Evolutionary conservation across 2,797 vertebrate genomes (phyloP), one percentile per base, ranked within the genome.

Genomic region (Brachyalestes nurse): DNA sequence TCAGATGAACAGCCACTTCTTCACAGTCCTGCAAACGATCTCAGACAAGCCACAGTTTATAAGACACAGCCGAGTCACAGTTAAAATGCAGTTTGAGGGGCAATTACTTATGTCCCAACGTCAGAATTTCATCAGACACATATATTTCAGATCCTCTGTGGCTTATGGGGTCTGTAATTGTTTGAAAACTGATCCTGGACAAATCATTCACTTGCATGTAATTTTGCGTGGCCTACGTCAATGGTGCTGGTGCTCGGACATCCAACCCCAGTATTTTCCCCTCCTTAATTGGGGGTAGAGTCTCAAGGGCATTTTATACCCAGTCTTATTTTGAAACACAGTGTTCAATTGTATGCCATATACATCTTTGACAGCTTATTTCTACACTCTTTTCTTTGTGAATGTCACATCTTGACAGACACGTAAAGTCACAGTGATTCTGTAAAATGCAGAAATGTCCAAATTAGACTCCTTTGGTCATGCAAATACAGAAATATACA

Each of bases 41-140:
- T 73, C 78, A 81, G 76, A 73, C 69, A 66, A 78, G 79, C 85
- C 72, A 34, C 79, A 82, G 70, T 78, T 88, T 81, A 79, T 70
- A 79, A 87, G 84, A 77, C 51, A 64, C 7, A 12, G 34, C 77
- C 76, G 53, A 58, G 70, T 79, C 76, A 8, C 55, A 49, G 72
- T 85, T 83, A 74, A 69, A 84, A 67, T n/a, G 72, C 21, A 67
- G 77, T 58, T 21, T 51, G 34, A 79, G 40, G 23, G 12, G 34
- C 3, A 28, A 78, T 84, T 51, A 42, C 61, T 81, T 79, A 70
- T 67, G 74, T 72, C 14, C 78, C 64, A 72, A 78, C 83, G 75
- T 87, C 69, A 81, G 62, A 73, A 34, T 82, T 86, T 76, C 58
- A 76, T 84, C 71, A 65, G 21, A 67, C 72, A 70, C 55, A 42